These are phyloP conservation scores for Atopsyche davidsoni DNA, from an alignment of 1,140 invertebrate species.

Conservation along the genomic window DNA sequence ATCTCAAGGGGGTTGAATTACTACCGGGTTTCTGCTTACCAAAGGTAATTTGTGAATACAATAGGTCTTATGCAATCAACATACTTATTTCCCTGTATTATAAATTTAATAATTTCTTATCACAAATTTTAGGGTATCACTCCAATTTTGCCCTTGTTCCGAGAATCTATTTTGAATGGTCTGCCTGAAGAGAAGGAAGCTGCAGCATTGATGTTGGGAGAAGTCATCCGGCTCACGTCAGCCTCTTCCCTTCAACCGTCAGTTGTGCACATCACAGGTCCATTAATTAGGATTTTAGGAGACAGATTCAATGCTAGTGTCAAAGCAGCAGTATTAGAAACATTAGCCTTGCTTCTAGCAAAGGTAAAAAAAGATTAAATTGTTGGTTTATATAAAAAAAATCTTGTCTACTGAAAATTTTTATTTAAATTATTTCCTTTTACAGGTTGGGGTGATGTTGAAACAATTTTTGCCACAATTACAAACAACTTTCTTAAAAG, in stretches of 20 bases:
- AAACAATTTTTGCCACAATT: conserved; percentile 98
- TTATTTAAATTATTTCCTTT: conserved; percentile 23
- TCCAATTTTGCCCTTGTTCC: conserved; percentile 88
- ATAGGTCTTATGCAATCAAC: conserved; percentile 1
- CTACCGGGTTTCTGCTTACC: conserved; percentile 93
- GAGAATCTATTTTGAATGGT: conserved; percentile 93
- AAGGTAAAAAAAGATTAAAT: conserved; percentile 54
- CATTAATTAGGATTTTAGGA: conserved; percentile 93
- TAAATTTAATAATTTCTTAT: conserved; percentile 15
- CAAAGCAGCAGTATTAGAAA: conserved; percentile 93
- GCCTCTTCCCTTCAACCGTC: conserved; percentile 85
- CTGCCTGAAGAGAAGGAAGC: conserved; percentile 91
- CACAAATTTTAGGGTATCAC: conserved; percentile 81
- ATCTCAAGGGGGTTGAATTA: conserved; percentile 71
- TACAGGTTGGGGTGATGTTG: conserved; percentile 79
- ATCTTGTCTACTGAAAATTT: neutral
- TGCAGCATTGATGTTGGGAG: conserved; percentile 88
- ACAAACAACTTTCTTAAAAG: conserved; percentile 95
- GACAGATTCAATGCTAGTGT: conserved; percentile 91
- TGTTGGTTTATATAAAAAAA: conserved; percentile 3
- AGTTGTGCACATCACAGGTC: conserved; percentile 95
- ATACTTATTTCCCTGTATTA: neutral
- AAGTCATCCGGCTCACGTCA: conserved; percentile 84
- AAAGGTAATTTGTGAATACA: conserved; percentile 49
- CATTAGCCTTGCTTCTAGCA: conserved; percentile 81